A percentile compares a stretch with the other conserved stretches of the same genome.
Evolutionary conservation across 2,888 invertebrate species (phyloP).

Genomic region (Eupithecia insigniata): DNA sequence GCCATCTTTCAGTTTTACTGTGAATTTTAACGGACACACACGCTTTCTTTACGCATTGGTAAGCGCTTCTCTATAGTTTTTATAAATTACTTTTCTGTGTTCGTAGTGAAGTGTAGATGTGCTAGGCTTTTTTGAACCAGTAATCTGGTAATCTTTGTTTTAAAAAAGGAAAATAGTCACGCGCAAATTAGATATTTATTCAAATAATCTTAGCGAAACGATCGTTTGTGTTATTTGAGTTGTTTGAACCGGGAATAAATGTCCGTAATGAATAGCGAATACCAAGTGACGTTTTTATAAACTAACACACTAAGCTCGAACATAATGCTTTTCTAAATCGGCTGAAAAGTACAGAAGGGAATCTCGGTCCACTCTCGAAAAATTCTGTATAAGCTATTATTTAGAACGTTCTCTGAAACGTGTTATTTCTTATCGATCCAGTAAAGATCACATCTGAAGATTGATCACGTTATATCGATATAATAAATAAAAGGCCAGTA

Average conservation of each 20-base stretch:
- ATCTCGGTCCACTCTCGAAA: too few species aligned
- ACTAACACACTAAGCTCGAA: background rate
- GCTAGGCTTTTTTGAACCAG: background rate
- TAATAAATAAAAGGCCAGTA: background rate
- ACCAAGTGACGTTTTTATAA: background rate
- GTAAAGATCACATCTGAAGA: constrained; percentile 1
- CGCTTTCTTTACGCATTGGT: constrained; percentile 18
- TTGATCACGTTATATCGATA: constrained; percentile 1
- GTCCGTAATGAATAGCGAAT: background rate
- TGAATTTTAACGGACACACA: constrained; percentile 30
- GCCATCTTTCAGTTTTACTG: constrained; percentile 37
- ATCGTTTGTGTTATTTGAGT: background rate
- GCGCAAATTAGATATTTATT: background rate
- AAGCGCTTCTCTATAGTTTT: background rate
- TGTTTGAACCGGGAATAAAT: background rate
- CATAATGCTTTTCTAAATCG: background rate
- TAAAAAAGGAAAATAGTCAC: background rate
- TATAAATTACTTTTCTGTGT: background rate
- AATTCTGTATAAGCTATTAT: too few species aligned
- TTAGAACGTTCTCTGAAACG: constrained; percentile 10
- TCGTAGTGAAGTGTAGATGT: background rate
- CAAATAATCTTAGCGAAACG: background rate
- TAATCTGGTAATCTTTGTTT: background rate
- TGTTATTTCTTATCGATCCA: constrained; percentile 18
- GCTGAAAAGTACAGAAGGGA: too few species aligned